Evolutionary conservation across 2,113 vertebrate species (phyloP), one percentile per base, ranked within the genome.

Genomic region (Trichomycterus rosablanca): DNA sequence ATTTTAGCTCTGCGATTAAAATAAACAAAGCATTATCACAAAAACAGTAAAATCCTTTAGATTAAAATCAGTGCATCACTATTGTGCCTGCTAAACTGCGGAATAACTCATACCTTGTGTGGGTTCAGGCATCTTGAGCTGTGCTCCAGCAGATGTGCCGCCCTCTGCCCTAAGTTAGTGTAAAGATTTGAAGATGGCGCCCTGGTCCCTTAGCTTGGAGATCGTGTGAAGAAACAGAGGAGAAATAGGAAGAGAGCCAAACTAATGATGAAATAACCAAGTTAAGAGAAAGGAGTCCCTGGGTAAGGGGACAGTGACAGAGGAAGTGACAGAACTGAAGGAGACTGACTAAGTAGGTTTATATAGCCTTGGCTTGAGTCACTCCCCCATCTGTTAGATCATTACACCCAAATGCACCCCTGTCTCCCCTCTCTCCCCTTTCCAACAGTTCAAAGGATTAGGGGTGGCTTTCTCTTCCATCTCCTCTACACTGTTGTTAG

Each of bases 61-160:
- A n/a, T n/a, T n/a, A n/a, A n/a, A n/a, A n/a, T n/a, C n/a, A n/a
- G n/a, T n/a, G n/a, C n/a, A n/a, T n/a, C n/a, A n/a, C n/a, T n/a
- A n/a, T n/a, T n/a, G n/a, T n/a, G n/a, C n/a, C n/a, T n/a, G n/a
- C n/a, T n/a, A n/a, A n/a, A n/a, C n/a, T n/a, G n/a, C n/a, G n/a
- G n/a, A n/a, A n/a, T n/a, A n/a, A n/a, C n/a, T n/a, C 59, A 15
- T 84, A 87, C 86, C 84, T 88, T 87, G 88, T 63, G 83, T 81
- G 64, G 86, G 86, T 81, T 89, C 88, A 78, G 86, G 88, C 88
- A 89, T 89, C 78, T 80, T 86, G 81, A 81, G 79, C 75, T 76
- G 62, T 18, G 68, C 80, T 75, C 76, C 76, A 62, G 70, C 34
- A 14, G 32, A 58, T 15, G 52, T 7, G 51, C 46, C 26, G 68